A percentile compares a stretch with the other conserved stretches of the same genome.
phyloP scores from a whole-genome alignment of 1,140 invertebrate species.

The Metopolophium dirhodum region DNA sequence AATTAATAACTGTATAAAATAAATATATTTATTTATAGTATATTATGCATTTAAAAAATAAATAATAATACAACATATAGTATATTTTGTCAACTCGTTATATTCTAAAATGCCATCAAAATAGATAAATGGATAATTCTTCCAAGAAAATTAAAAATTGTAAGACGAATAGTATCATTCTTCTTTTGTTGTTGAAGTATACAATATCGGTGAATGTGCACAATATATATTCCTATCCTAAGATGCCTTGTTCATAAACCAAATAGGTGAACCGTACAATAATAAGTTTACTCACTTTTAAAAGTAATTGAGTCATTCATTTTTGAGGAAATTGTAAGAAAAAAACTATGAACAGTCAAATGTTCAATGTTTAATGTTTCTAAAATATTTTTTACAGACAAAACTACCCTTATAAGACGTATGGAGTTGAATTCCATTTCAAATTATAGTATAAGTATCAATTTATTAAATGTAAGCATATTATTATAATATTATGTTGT shows the following conservation, averaged over 20 bases:
- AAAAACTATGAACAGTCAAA: background rate
- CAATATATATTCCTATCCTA: background rate
- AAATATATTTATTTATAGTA: background rate
- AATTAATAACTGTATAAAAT: conserved; percentile 3
- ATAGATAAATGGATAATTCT: background rate
- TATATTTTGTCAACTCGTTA: background rate
- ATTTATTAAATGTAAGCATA: too few relatives aligned
- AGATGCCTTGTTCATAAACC: background rate
- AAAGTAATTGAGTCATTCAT: background rate
- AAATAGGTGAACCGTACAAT: background rate
- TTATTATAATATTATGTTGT: too few relatives aligned
- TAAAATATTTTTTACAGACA: background rate
- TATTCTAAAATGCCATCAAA: background rate
- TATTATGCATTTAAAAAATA: background rate
- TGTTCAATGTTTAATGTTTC: background rate
- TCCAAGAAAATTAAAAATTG: background rate
- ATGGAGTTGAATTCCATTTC: too few relatives aligned
- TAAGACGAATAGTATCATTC: background rate
- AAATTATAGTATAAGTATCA: too few relatives aligned
- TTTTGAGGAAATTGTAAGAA: background rate
- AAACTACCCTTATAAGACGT: background rate
- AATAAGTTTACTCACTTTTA: conserved; percentile 27
- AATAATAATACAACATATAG: background rate
- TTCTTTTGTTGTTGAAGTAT: background rate
- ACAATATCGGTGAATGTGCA: background rate